Percentiles rank a stretch among this genome's conserved stretches.
phyloP scores from a whole-genome alignment of 2,888 invertebrate genomes.

The Cosmopolites sordidus region DNA sequence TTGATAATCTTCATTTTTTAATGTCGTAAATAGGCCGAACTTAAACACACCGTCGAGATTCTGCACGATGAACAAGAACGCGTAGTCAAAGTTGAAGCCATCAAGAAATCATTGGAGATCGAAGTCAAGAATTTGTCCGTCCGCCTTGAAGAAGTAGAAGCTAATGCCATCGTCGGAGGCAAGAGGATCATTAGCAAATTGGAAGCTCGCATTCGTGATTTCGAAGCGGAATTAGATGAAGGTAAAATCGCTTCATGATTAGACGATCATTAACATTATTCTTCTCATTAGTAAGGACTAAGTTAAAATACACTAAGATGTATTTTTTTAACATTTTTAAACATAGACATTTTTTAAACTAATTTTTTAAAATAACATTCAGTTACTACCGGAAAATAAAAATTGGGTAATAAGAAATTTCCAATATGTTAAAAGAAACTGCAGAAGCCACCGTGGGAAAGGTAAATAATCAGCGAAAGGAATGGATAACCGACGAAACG shows the following conservation, averaged over 20 bases:
- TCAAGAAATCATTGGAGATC: slow-evolving; percentile 96
- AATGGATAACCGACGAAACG: no score
- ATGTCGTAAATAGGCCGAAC: slow-evolving; percentile 74
- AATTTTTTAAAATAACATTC: no score
- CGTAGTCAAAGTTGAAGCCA: slow-evolving; percentile 93
- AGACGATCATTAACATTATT: no score
- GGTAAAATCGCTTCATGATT: slow-evolving; percentile 17
- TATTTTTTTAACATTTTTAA: no score
- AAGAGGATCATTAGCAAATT: slow-evolving; percentile 97
- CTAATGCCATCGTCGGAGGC: slow-evolving; percentile 94
- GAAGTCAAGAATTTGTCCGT: slow-evolving; percentile 94
- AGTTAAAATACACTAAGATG: no score
- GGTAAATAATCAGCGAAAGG: no score
- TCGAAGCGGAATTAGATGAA: slow-evolving; percentile 92
- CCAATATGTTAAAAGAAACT: no score
- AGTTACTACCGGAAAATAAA: no score
- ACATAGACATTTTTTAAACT: no score
- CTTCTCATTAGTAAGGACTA: no score
- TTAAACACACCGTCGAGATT: slow-evolving; percentile 90
- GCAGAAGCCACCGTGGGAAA: no score
- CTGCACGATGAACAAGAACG: slow-evolving; percentile 96
- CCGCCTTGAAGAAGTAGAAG: slow-evolving; percentile 93
- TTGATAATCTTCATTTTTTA: neutral
- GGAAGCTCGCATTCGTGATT: slow-evolving; percentile 89
- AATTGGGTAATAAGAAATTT: no score